Percentiles rank a stretch among this genome's conserved stretches.
Evolutionary conservation across 2,888 invertebrate genomes (phyloP).

Genomic region (Volucella inflata): DNA sequence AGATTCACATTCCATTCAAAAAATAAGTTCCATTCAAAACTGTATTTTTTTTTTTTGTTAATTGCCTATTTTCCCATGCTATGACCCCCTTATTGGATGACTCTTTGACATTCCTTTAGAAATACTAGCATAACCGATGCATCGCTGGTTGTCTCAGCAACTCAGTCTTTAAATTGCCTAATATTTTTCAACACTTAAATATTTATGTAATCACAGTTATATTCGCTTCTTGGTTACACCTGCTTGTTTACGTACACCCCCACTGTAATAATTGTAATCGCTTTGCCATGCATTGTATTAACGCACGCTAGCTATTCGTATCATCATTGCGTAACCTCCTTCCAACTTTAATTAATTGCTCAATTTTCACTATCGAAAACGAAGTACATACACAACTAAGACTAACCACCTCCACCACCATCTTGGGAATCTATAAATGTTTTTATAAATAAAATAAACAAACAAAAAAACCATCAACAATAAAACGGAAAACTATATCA

Average conservation of each 20-base stretch:
- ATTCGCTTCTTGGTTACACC: slow-evolving; percentile 42
- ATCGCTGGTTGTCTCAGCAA: slow-evolving; percentile 13
- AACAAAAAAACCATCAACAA: slow-evolving; percentile 11
- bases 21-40: too few species aligned
- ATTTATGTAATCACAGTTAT: slow-evolving; percentile 53
- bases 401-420: not conserved
- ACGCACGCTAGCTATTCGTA: slow-evolving; percentile 52
- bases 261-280: slow-evolving; percentile 59
- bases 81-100: not conserved
- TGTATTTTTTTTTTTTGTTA: too few species aligned
- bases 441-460: not conserved
- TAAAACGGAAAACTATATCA: slow-evolving; percentile 18
- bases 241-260: slow-evolving; percentile 24
- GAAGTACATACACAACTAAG: slow-evolving; percentile 35
- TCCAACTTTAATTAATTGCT: slow-evolving; percentile 64
- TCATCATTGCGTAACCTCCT: slow-evolving; percentile 35
- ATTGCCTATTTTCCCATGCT: too few species aligned
- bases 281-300: slow-evolving; percentile 55
- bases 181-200: slow-evolving; percentile 52
- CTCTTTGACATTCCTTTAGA: slow-evolving; percentile 8
- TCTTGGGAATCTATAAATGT: slow-evolving; percentile 9
- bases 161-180: slow-evolving; percentile 52
- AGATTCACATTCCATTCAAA: too few species aligned
- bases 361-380: slow-evolving; percentile 53
- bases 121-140: not conserved